Evolutionary conservation across 1,140 invertebrate genomes (phyloP).

Genomic region (silkworm (Bombyx mori)): DNA sequence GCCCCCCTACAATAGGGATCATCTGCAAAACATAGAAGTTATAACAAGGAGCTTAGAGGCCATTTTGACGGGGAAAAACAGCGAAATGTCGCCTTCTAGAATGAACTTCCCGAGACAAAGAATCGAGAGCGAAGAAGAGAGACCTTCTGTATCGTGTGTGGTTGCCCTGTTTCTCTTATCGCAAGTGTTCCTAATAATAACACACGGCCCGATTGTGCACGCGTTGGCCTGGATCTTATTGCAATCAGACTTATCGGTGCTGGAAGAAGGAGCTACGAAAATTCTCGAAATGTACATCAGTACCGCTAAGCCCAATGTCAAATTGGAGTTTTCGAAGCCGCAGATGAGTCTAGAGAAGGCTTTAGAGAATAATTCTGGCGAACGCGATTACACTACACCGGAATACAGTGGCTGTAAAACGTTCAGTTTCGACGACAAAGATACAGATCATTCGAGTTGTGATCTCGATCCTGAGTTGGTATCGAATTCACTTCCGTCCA

Average conservation of each 20-base stretch:
- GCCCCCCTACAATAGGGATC: conserved; percentile 51
- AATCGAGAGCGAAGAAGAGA: conserved; percentile 61
- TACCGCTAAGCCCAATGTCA: conserved; percentile 64
- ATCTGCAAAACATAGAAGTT: conserved; percentile 69
- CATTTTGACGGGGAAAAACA: conserved; percentile 72
- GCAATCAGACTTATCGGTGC: conserved; percentile 80
- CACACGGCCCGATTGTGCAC: conserved; percentile 89
- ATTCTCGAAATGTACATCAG: conserved; percentile 81
- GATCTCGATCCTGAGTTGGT: conserved; percentile 68
- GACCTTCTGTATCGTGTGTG: conserved; percentile 87
- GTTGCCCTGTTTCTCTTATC: conserved; percentile 93
- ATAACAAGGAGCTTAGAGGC: conserved; percentile 74
- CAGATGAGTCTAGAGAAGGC: conserved; percentile 77
- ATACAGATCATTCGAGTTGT: conserved; percentile 64
- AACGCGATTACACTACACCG: conserved; percentile 59
- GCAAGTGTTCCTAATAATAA: conserved; percentile 96
- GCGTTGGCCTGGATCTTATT: conserved; percentile 91
- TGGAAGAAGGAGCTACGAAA: conserved; percentile 79
- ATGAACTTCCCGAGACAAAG: conserved; percentile 51
- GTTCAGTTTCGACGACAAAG: conserved; percentile 44
- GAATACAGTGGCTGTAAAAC: conserved; percentile 46
- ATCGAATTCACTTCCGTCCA: conserved; percentile 64
- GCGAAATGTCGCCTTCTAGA: conserved; percentile 55
- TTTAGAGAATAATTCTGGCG: conserved; percentile 57
- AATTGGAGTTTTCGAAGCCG: conserved; percentile 69